These are phyloP conservation scores for Halictus quadricinctus DNA, from an alignment of 2,888 invertebrate species.

Conservation along the genomic window DNA sequence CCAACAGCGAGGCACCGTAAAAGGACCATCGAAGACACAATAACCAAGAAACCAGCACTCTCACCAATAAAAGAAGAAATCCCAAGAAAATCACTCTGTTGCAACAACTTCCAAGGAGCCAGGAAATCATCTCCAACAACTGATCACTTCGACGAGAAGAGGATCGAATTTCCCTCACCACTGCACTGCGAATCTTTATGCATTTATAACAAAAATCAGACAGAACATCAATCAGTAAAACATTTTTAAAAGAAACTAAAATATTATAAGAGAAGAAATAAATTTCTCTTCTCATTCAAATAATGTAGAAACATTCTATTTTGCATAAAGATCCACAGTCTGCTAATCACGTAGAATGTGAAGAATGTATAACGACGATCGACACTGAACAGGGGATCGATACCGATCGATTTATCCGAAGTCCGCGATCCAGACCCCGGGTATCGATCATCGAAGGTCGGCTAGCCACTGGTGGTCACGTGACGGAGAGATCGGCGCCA, in stretches of 20 bases:
- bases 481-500: conserved; percentile 41
- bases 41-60: neutral
- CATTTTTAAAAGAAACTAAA: neutral
- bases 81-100: neutral
- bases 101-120: neutral
- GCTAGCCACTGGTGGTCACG: conserved; percentile 54
- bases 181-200: neutral
- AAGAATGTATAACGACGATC: neutral
- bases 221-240: neutral
- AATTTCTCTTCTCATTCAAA: too few species aligned
- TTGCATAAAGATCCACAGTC: neutral
- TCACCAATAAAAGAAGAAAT: neutral
- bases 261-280: too few species aligned
- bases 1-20: neutral
- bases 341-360: neutral
- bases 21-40: neutral
- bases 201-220: neutral
- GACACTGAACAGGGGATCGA: conserved; percentile 1
- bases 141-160: neutral
- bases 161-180: neutral
- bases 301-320: neutral
- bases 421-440: neutral
- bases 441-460: neutral
- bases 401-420: neutral
- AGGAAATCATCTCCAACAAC: neutral